Evolutionary conservation across 2,113 vertebrate genomes (phyloP).

Genomic region (Neodon shergylaensis): DNA sequence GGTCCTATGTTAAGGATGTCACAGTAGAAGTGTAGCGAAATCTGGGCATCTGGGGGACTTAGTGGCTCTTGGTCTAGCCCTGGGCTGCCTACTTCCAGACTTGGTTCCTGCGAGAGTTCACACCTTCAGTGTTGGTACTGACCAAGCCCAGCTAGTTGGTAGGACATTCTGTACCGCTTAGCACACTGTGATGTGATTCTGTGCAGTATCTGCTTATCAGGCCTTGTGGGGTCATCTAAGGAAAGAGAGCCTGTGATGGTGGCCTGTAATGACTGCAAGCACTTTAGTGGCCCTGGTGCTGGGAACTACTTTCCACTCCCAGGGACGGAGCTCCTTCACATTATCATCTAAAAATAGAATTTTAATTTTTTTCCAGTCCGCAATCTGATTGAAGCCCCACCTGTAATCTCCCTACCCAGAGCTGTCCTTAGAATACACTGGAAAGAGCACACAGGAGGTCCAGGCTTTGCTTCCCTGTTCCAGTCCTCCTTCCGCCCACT

Average conservation of each 20-base stretch:
- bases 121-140: neutral
- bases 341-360: slow-evolving; percentile 32
- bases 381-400: neutral
- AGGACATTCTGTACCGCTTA: neutral
- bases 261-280: neutral
- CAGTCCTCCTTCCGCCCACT: neutral
- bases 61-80: neutral
- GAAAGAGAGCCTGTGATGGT: neutral
- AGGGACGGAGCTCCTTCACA: neutral
- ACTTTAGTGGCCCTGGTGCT: neutral
- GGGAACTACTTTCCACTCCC: neutral
- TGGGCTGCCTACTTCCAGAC: neutral
- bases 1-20: neutral
- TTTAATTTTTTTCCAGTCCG: neutral
- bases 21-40: neutral
- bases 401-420: neutral
- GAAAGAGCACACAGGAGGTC: neutral
- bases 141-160: neutral
- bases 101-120: neutral
- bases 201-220: neutral
- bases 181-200: neutral
- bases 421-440: neutral
- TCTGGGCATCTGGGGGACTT: neutral
- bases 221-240: neutral
- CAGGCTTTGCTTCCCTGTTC: neutral